Evolutionary conservation across 1,140 invertebrate species (phyloP).

Genomic region (Cardiocondyla obscurior): DNA sequence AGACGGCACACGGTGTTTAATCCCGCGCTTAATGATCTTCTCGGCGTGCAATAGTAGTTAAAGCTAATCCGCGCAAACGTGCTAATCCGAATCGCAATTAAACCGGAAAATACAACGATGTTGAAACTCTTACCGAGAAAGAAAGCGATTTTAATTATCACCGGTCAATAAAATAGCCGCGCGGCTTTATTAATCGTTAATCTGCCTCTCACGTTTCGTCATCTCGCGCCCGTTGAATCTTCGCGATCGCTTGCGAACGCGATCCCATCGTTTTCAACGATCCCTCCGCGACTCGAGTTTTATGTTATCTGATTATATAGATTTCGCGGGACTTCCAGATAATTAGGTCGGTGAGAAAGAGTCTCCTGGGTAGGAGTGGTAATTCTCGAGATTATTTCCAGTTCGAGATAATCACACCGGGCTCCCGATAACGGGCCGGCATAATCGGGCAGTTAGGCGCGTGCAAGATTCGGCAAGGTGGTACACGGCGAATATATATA

Average conservation of each 20-base stretch:
- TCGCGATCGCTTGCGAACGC: not conserved
- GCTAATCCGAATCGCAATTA: slow-evolving; percentile 34
- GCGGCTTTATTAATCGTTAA: not conserved
- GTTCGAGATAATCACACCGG: slow-evolving; percentile 42
- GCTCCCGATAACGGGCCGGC: slow-evolving; percentile 33
- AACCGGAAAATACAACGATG: slow-evolving; percentile 1
- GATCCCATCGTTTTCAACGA: not conserved
- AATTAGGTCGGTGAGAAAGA: slow-evolving; percentile 22
- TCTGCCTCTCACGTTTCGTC: not conserved
- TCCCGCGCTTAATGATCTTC: slow-evolving; percentile 66
- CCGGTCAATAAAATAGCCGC: no score
- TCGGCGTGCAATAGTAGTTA: slow-evolving; percentile 51
- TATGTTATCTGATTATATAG: slow-evolving; percentile 7
- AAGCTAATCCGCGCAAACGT: slow-evolving; percentile 14
- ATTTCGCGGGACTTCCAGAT: not conserved
- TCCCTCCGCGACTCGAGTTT: not conserved
- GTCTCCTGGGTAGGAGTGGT: slow-evolving; percentile 13
- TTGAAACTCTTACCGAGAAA: not conserved
- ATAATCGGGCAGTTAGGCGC: slow-evolving; percentile 58
- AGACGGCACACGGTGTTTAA: slow-evolving; percentile 57
- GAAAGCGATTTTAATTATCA: not conserved
- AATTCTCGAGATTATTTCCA: slow-evolving; percentile 38
- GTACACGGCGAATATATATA: slow-evolving; percentile 57
- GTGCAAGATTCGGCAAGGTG: slow-evolving; percentile 12
- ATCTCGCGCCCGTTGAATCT: not conserved